Evolutionary conservation across 2,888 invertebrate genomes (phyloP), one percentile per base, ranked within the genome.

Genomic region (Rugalucina vietnamica): DNA sequence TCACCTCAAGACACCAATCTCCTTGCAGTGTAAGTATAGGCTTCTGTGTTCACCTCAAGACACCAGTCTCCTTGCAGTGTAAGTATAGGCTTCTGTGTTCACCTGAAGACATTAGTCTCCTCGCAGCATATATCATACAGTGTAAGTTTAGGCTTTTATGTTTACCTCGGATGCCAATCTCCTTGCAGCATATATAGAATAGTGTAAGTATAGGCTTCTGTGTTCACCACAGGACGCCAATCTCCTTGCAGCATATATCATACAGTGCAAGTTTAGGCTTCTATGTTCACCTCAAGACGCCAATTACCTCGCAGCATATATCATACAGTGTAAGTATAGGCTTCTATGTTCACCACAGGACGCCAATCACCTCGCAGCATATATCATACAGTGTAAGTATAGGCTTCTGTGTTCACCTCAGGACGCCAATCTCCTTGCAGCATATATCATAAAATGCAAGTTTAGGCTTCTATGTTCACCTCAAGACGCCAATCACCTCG

Each of bases 51-150:
- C 98, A 10, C 96, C 97, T 69, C 91, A 91, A 75, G 95, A 95
- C 87, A 98, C 98, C 37, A 97, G 98, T 24, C 97, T 97, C 95
- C 96, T 99, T 82, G 98, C 98, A 99, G 96, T 98, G 98, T 98
- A 96, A 95, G 96, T 94, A 14, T 12, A 18, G n/a, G n/a, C n/a
- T n/a, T n/a, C n/a, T n/a, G n/a, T n/a, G n/a, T n/a, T n/a, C n/a
- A n/a, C n/a, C n/a, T n/a, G n/a, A n/a, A n/a, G n/a, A n/a, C n/a
- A n/a, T n/a, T n/a, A n/a, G n/a, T n/a, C 97, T 97, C 95, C 96
- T 99, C 82, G 98, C 98, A 86, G 98, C 98, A 72, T 97, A 98
- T 92, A 97, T 99, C 92, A 97, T 99, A 90, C 99, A 99, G 96
- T 98, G 98, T 98, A 96, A 95, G 96, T 94, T n/a, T n/a, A 96